A percentile compares a stretch with the other conserved stretches of the same genome.
phyloP scores from a whole-genome alignment of 2,888 invertebrate genomes.

The Torymus texanus region DNA sequence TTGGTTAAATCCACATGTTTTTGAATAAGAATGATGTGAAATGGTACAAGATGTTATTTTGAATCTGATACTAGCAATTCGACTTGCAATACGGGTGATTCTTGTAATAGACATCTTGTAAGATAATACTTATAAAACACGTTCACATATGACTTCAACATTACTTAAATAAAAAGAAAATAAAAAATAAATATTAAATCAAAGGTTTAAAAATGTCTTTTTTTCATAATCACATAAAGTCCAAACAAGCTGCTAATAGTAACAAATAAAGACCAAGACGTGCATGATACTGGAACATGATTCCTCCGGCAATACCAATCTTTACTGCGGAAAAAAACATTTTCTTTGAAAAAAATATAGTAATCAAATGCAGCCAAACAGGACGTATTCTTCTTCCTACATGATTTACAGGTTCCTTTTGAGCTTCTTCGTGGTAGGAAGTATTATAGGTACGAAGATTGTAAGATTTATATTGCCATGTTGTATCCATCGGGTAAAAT shows the following conservation, averaged over 20 bases:
- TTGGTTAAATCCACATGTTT: slow-evolving; percentile 5
- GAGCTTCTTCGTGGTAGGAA: slow-evolving; percentile 7
- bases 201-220: slow-evolving; percentile 17
- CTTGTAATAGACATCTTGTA: slow-evolving; percentile 45
- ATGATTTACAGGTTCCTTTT: slow-evolving; percentile 46
- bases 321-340: slow-evolving; percentile 64
- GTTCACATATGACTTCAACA: not conserved
- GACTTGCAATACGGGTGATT: slow-evolving; percentile 25
- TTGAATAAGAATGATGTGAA: slow-evolving; percentile 31
- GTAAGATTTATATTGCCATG: slow-evolving; percentile 37
- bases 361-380: slow-evolving; percentile 63
- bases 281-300: slow-evolving; percentile 63
- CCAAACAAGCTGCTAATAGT: slow-evolving; percentile 62
- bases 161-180: slow-evolving; percentile 16
- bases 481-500: slow-evolving; percentile 45
- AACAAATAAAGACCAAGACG: slow-evolving; percentile 62
- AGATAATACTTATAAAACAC: slow-evolving; percentile 6
- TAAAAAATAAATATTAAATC: slow-evolving; percentile 19
- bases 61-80: slow-evolving; percentile 13
- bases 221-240: slow-evolving; percentile 58
- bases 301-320: slow-evolving; percentile 60
- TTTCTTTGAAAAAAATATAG: slow-evolving; percentile 64
- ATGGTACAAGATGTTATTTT: slow-evolving; percentile 37
- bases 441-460: slow-evolving; percentile 35
- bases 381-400: slow-evolving; percentile 58